A percentile compares a stretch with the other conserved stretches of the same genome.
These are phyloP conservation scores for Nymphalis io DNA, from an alignment of 1,140 invertebrate genomes.

Conservation along the genomic window DNA sequence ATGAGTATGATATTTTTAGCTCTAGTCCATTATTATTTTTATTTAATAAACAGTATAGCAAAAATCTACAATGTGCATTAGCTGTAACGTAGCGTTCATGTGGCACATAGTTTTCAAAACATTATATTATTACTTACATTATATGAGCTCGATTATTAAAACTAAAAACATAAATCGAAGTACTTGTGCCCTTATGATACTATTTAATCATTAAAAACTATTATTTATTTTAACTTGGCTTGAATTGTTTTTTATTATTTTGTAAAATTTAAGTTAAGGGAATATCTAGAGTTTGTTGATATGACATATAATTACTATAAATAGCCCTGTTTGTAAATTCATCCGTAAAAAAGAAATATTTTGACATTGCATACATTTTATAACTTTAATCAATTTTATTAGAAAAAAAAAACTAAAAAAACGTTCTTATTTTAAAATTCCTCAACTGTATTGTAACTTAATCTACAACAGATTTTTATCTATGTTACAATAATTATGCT, in stretches of 20 bases:
- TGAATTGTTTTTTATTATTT: slow-evolving; percentile 5
- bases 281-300: slow-evolving; percentile 18
- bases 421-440: neutral
- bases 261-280: slow-evolving; percentile 9
- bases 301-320: slow-evolving; percentile 11
- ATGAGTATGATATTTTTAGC: too few relatives aligned
- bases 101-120: slow-evolving; percentile 67
- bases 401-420: neutral
- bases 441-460: slow-evolving; percentile 18
- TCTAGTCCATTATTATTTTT: too few relatives aligned
- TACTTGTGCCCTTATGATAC: slow-evolving; percentile 70
- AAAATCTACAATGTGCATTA: slow-evolving; percentile 4
- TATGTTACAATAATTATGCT: slow-evolving; percentile 31
- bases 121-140: slow-evolving; percentile 41
- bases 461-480: slow-evolving; percentile 35
- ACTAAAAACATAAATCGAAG: slow-evolving; percentile 59
- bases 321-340: slow-evolving; percentile 10
- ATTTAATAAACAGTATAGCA: neutral
- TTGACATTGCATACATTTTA: neutral
- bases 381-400: neutral
- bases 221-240: slow-evolving; percentile 16
- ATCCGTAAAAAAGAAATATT: neutral
- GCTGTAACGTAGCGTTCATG: slow-evolving; percentile 41
- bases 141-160: slow-evolving; percentile 57
- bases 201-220: slow-evolving; percentile 19